Base-by-base conservation (phyloP, 2,888 invertebrate species). In the Elegia similella region DNA sequence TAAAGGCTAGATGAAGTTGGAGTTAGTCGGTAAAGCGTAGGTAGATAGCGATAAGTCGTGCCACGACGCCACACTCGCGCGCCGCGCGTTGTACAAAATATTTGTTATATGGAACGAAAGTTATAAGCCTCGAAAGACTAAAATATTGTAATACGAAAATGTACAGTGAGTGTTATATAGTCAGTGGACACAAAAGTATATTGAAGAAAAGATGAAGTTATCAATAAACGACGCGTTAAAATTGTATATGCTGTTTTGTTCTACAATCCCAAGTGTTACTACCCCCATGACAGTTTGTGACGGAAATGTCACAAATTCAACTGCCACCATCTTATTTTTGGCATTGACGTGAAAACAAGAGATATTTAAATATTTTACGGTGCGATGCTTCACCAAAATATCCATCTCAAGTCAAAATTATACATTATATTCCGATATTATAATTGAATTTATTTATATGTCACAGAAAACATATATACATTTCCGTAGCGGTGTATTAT, bases 81-180 rank as follows among this genome's bases (percentile, higher is more conserved):
- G 84, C 83, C 88, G 90, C 84, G 84, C 84, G 82, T 86, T 92
- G 91, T 92, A 92, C 91, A 92, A 90, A 88, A 86, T 87, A 87
- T 88, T 90, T 91, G 90, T 90, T 89, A 91, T 89, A 86, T 73
- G 76, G 86, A 81, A 83, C 83, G 84, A 84, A 88, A 85, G 83
- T 88, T 88, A 88, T 87, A 80, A 85, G 75, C 78, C 86, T 83
- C 82, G 84, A 87, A 90, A 89, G 87, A 90, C 90, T 89, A 80
- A 88, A 47, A 84, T 88, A 90, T 89, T 92, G 89, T 91, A 88
- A 87, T 86, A 89, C 88, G 78, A 88, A 88, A 87, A 85, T 91
- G 91, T 90, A 90, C 91, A 92, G 92, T 91, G 91, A 90, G 90
- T 92, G 91, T 92, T 91, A 90, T 88, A 88, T 92, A 92, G 90